These are phyloP conservation scores for Dascillus cervinus DNA, from an alignment of 2,888 invertebrate species.

Conservation along the genomic window DNA sequence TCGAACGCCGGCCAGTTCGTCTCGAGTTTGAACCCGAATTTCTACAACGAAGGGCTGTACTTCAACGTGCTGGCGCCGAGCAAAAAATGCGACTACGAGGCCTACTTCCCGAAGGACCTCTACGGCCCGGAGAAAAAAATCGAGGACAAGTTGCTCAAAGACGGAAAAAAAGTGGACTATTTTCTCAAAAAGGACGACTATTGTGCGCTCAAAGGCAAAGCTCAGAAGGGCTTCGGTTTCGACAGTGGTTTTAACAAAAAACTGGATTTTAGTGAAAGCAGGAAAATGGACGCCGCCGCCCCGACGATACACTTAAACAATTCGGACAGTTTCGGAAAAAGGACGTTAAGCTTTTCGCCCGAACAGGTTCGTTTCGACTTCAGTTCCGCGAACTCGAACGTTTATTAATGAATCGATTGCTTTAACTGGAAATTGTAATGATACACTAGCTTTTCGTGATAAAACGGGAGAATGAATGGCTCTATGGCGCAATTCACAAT, in stretches of 20 bases:
- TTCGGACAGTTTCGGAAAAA: slow-evolving; percentile 37
- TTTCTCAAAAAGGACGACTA: slow-evolving; percentile 21
- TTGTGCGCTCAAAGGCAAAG: slow-evolving; percentile 14
- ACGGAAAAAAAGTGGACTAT: slow-evolving; percentile 23
- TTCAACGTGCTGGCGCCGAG: slow-evolving; percentile 23
- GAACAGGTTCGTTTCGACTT: slow-evolving; percentile 58
- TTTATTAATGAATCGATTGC: too few relatives aligned
- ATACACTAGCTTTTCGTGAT: too few relatives aligned
- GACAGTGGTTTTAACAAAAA: slow-evolving; percentile 19
- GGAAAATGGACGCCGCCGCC: slow-evolving; percentile 24
- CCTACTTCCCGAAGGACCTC: slow-evolving; percentile 24
- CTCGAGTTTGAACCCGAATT: slow-evolving; percentile 26
- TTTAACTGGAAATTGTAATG: too few relatives aligned
- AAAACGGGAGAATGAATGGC: too few relatives aligned
- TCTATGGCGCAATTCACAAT: too few relatives aligned
- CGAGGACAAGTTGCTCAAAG: slow-evolving; percentile 18
- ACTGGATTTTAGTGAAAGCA: slow-evolving; percentile 21
- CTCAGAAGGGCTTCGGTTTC: slow-evolving; percentile 18
- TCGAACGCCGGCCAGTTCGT: slow-evolving; percentile 30
- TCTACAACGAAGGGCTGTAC: slow-evolving; percentile 32
- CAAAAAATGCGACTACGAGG: slow-evolving; percentile 27
- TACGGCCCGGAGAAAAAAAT: slow-evolving; percentile 19
- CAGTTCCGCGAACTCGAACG: too few relatives aligned
- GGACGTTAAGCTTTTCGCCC: slow-evolving; percentile 38
- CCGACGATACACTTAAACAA: slow-evolving; percentile 34